Conservation (phyloP, 1,140 invertebrate genomes). For the Ceratina calcarata region DNA sequence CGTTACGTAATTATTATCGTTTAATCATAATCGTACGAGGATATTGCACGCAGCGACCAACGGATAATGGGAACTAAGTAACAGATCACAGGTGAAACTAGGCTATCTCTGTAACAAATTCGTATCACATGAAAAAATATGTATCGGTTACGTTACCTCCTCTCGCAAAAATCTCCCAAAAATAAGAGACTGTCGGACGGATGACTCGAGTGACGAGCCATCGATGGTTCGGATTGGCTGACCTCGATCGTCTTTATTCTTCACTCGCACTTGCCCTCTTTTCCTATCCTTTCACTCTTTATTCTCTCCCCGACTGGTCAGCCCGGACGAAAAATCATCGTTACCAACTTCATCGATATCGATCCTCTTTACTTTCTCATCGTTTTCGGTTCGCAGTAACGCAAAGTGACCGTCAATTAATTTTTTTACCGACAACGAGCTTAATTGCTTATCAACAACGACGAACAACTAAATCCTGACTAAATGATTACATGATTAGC, state of each 20-base stretch:
- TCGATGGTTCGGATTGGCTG: conserved; percentile 57
- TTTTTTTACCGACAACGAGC: conserved; percentile 20
- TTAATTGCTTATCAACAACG: conserved; percentile 57
- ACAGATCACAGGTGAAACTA: conserved; percentile 76
- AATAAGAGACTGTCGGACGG: conserved; percentile 65
- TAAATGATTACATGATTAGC: conserved; percentile 65
- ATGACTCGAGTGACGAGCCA: conserved; percentile 64
- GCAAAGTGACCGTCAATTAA: conserved; percentile 29
- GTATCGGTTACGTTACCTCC: conserved; percentile 71
- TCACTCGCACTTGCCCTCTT: neutral
- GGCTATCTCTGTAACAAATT: conserved; percentile 74
- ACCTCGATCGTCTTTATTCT: conserved; percentile 34
- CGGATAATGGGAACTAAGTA: conserved; percentile 65
- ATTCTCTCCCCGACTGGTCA: conserved; percentile 3
- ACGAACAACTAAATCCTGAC: conserved; percentile 63
- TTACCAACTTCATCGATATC: neutral
- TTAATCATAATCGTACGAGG: conserved; percentile 46
- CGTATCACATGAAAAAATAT: conserved; percentile 77
- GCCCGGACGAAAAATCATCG: conserved; percentile 23
- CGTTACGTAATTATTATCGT: neutral
- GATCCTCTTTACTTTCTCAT: neutral
- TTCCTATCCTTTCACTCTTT: neutral
- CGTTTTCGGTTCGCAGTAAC: conserved; percentile 8
- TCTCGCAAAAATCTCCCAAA: conserved; percentile 59
- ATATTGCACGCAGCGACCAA: conserved; percentile 67